Evolutionary conservation across 2,113 vertebrate genomes (phyloP).

Genomic region (Podarcis cretensis): DNA sequence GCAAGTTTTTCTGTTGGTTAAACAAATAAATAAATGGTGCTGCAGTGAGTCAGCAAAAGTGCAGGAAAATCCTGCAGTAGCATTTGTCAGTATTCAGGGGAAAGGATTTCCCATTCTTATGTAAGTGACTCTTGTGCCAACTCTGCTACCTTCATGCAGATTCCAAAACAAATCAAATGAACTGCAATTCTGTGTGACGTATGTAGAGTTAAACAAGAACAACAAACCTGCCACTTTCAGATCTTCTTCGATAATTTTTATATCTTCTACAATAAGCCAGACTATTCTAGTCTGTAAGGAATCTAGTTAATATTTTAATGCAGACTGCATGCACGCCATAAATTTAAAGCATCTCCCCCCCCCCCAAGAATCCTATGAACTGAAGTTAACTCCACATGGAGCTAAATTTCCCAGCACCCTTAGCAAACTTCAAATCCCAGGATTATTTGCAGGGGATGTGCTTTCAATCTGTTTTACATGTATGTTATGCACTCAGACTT

Average conservation of each 20-base stretch:
- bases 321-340: too few relatives aligned
- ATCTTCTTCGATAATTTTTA: neutral
- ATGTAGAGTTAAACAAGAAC: neutral
- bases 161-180: slow-evolving; percentile 19
- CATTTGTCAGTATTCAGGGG: neutral
- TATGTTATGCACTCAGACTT: neutral
- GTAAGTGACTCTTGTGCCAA: slow-evolving; percentile 21
- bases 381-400: too few relatives aligned
- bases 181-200: neutral
- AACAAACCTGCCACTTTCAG: slow-evolving; percentile 15
- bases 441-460: too few relatives aligned
- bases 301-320: too few relatives aligned
- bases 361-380: neutral
- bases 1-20: slow-evolving; percentile 47
- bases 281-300: neutral
- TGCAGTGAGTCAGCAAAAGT: slow-evolving; percentile 57
- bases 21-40: slow-evolving; percentile 32
- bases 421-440: too few relatives aligned
- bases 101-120: slow-evolving; percentile 36
- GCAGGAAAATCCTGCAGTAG: slow-evolving; percentile 38
- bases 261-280: neutral
- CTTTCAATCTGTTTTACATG: too few relatives aligned
- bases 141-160: slow-evolving; percentile 23
- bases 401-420: too few relatives aligned
- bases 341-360: too few relatives aligned